phyloP scores from a whole-genome alignment of 2,113 vertebrate genomes.

The Micromys minutus region DNA sequence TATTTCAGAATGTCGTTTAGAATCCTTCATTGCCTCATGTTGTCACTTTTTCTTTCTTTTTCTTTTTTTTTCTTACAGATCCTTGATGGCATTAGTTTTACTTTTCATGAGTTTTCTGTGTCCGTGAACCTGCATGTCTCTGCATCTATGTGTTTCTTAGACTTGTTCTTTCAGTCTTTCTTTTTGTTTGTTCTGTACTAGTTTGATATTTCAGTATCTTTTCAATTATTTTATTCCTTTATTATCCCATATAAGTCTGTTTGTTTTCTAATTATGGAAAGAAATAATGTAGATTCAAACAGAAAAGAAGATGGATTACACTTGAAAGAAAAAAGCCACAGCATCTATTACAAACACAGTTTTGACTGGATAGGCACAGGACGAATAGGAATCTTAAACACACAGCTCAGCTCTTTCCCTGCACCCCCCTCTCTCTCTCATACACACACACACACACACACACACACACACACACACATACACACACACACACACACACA shows the following conservation, averaged over 20 bases:
- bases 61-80: neutral
- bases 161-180: neutral
- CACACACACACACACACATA: too few relatives aligned
- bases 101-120: neutral
- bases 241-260: neutral
- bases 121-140: neutral
- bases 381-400: too few relatives aligned
- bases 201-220: neutral
- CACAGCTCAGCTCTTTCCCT: too few relatives aligned
- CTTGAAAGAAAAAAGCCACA: neutral
- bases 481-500: too few relatives aligned
- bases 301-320: neutral
- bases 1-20: neutral
- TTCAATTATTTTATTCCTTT: neutral
- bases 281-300: neutral
- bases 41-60: neutral
- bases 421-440: too few relatives aligned
- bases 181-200: neutral
- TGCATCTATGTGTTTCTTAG: neutral
- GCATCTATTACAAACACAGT: too few relatives aligned
- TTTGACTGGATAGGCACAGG: too few relatives aligned
- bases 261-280: neutral
- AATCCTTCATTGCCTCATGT: neutral
- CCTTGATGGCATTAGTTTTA: neutral
- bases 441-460: too few relatives aligned